Evolutionary conservation across 1,140 invertebrate genomes (phyloP).

Genomic region (Orussus abietinus): DNA sequence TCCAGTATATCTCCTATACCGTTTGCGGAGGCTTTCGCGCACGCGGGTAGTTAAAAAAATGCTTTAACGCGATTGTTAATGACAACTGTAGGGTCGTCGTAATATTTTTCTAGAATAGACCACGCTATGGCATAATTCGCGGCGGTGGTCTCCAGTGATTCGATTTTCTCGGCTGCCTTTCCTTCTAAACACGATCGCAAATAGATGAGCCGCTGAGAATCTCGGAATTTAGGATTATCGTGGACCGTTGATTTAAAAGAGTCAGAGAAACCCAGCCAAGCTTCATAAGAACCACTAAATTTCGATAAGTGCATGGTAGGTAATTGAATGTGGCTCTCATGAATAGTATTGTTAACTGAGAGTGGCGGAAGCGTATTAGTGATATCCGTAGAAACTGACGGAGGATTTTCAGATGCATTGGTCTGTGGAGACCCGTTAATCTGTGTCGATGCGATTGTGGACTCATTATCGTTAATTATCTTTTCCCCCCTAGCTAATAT

Average conservation of each 20-base stretch:
- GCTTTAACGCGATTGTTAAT: not conserved
- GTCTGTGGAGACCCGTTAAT: no score
- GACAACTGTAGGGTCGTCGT: conserved; percentile 8
- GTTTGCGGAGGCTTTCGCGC: no score
- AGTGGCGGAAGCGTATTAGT: no score
- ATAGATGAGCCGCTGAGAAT: conserved; percentile 31
- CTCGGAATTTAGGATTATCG: conserved; percentile 15
- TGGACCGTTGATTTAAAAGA: conserved; percentile 28
- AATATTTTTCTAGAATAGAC: conserved; percentile 4
- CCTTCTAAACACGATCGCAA: conserved; percentile 22
- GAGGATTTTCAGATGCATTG: no score
- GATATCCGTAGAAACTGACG: no score
- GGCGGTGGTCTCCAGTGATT: conserved; percentile 22
- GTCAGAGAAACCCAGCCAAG: conserved; percentile 31
- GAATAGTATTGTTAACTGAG: no score
- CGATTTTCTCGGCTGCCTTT: conserved; percentile 20
- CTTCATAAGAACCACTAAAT: conserved; percentile 22
- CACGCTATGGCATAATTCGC: conserved; percentile 29
- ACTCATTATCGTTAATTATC: no score
- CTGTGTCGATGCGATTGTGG: no score
- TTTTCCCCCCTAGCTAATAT: no score
- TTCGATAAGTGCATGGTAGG: conserved; percentile 23
- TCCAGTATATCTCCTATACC: no score
- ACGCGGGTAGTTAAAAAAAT: not conserved
- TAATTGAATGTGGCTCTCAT: conserved; percentile 15